Evolutionary conservation across 2,113 vertebrate genomes (phyloP), one percentile per base, ranked within the genome.

Genomic region (Ophiodon elongatus): DNA sequence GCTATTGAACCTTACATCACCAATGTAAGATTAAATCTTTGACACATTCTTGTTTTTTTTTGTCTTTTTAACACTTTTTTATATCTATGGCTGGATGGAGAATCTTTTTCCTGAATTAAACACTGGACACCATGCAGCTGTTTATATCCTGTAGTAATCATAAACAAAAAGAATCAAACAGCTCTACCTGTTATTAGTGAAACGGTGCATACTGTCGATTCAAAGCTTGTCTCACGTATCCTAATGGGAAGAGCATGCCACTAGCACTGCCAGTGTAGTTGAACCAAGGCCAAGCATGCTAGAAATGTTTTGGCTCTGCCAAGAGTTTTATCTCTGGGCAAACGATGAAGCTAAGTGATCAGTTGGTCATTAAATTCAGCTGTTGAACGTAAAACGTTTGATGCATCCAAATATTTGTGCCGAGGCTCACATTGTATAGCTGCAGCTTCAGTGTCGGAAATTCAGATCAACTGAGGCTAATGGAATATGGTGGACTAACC

Each of bases 1-100:
- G 97, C 98, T 63, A 99, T 99, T 77, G 98, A 99, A 82, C 98
- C 98, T 0, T 99, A 99, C 90, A 99, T 99, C 88, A 99, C 98
- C 84, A 99, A 99, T 50, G 98, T 99, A 96, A 98, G 98, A 57
- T 29, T 0, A 57, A 15, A 56, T 47, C 25, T 63, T 15, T 95
- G 21, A 91, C 19, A 47, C n/a, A 35, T 19, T 17, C 2, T 4
- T 52, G 23, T 66, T 43, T 27, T 23, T 29, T 43, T 23, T 29
- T 39, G 4, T 11, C 1, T 77, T 45, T 15, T 59, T 57, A 57
- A 39, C 17, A 29, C 3, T 41, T 35, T 41, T 35, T 17, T 60
- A 27, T 50, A 25, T 25, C 7, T 15, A 8, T 33, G 19, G 6
- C 25, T 69, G 1, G 14, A 43, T 41, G 6, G 25, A 54, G 13